A percentile compares a stretch with the other conserved stretches of the same genome.
These are phyloP conservation scores for Equus przewalskii DNA, from an alignment of 2,113 vertebrate genomes.

Conservation along the genomic window DNA sequence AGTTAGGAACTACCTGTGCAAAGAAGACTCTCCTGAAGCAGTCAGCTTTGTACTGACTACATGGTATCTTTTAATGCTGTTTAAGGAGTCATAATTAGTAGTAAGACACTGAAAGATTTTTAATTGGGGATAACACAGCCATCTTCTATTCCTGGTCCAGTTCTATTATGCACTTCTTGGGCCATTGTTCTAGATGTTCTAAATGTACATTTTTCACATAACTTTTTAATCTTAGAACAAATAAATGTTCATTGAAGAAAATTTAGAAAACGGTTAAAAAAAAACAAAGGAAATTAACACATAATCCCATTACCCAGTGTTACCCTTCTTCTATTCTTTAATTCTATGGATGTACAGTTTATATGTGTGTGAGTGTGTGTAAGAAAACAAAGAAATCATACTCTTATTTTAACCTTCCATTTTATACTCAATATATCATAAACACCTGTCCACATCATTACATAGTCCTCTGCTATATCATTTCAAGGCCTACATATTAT, in stretches of 20 bases:
- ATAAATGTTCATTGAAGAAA: not conserved
- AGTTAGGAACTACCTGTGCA: not conserved
- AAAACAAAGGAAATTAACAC: not conserved
- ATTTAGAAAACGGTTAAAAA: not conserved
- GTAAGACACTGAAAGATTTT: not conserved
- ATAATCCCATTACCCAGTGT: not conserved
- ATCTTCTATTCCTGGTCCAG: not conserved
- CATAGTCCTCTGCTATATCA: not conserved
- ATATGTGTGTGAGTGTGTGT: not conserved
- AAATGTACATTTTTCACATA: not conserved
- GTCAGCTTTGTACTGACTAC: not conserved
- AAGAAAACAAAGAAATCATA: not conserved
- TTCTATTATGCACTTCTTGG: not conserved
- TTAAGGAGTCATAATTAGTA: not conserved
- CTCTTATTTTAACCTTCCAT: slow-evolving; percentile 14
- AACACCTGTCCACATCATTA: slow-evolving; percentile 6
- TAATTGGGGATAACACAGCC: not conserved
- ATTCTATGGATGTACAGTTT: not conserved
- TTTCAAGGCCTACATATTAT: not conserved
- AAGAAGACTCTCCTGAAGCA: not conserved
- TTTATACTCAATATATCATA: not conserved
- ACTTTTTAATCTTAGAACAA: slow-evolving; percentile 26
- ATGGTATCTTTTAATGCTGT: not conserved
- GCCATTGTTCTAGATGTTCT: not conserved
- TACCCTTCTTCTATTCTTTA: not conserved